Evolutionary conservation across 2,888 invertebrate genomes (phyloP).

Genomic region (Plebejus anna): DNA sequence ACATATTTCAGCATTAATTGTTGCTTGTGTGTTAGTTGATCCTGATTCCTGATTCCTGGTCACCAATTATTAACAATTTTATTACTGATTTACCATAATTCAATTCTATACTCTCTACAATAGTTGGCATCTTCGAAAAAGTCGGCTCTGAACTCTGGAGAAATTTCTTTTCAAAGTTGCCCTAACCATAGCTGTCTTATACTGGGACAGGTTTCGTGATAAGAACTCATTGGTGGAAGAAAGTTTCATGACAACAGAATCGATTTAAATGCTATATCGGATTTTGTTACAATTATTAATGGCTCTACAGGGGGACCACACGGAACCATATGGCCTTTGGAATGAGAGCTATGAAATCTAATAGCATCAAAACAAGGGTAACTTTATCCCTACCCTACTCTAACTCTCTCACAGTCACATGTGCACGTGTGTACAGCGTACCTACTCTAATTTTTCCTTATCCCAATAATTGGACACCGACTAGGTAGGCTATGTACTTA

Average conservation of each 20-base stretch:
- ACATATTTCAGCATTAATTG: background rate
- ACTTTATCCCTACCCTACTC: background rate
- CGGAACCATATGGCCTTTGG: background rate
- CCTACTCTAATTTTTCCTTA: background rate
- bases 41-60: background rate
- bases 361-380: background rate
- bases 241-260: background rate
- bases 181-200: background rate
- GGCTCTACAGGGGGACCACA: background rate
- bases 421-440: background rate
- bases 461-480: background rate
- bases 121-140: background rate
- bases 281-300: background rate
- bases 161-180: background rate
- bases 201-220: background rate
- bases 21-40: background rate
- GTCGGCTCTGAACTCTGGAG: background rate
- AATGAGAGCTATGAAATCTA: conserved; percentile 9
- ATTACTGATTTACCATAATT: no score
- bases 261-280: background rate
- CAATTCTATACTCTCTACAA: background rate
- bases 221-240: background rate
- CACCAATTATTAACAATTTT: no score
- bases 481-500: background rate
- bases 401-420: background rate